Percentiles rank a stretch among this genome's conserved stretches.
Conservation (phyloP, 2,113 vertebrate genomes). For the Lampris megalopsis region DNA sequence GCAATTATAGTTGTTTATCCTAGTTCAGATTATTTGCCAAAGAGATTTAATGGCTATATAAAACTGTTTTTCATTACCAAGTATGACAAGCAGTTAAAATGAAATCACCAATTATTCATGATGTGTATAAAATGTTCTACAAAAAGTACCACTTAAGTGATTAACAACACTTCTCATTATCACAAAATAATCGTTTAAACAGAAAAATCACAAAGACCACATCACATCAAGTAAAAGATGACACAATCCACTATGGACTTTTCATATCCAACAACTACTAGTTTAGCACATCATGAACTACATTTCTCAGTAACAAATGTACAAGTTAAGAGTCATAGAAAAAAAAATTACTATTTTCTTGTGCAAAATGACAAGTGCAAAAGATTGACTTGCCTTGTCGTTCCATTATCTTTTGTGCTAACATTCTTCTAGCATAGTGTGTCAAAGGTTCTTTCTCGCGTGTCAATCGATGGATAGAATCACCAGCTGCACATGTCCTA, state of each 20-base stretch:
- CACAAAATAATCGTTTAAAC: conserved; percentile 4
- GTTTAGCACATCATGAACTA: conserved; percentile 15
- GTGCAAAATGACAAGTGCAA: conserved; percentile 46
- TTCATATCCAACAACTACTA: background rate
- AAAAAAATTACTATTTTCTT: conserved; percentile 6
- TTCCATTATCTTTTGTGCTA: background rate
- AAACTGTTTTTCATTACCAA: conserved; percentile 25
- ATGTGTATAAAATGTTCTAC: conserved; percentile 11
- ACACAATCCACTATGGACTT: conserved; percentile 14
- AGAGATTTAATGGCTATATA: background rate
- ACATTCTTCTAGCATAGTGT: conserved; percentile 7
- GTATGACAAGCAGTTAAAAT: background rate
- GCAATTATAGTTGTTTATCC: background rate
- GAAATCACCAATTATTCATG: conserved; percentile 1
- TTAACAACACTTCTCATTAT: conserved; percentile 21
- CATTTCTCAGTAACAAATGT: conserved; percentile 44
- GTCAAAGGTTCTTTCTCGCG: background rate
- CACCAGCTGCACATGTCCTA: background rate
- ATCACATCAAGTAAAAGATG: conserved; percentile 25
- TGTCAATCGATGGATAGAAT: background rate
- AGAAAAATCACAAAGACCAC: conserved; percentile 6
- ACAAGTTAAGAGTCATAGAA: conserved; percentile 20
- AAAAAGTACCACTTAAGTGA: conserved; percentile 16
- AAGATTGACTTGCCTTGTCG: background rate
- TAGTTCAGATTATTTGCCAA: background rate